Evolutionary conservation across 1,140 invertebrate species (phyloP).

Genomic region (Thaumatotibia leucotreta): DNA sequence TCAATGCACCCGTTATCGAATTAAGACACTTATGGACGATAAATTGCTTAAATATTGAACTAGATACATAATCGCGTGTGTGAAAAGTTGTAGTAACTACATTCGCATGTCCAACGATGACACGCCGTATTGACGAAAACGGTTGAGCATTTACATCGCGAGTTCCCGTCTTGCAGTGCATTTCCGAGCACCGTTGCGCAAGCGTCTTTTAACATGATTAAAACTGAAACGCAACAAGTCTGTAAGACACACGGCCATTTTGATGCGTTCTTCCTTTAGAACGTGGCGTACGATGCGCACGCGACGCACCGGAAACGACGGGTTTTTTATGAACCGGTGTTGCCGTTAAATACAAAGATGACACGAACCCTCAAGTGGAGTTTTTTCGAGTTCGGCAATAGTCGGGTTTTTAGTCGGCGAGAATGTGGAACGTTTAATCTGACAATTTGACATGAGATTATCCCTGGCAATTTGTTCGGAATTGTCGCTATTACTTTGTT

Average conservation of each 20-base stretch:
- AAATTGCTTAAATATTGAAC: background rate
- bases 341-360: slow-evolving; percentile 13
- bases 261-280: background rate
- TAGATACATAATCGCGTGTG: background rate
- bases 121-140: slow-evolving; percentile 23
- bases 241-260: background rate
- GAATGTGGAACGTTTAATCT: slow-evolving; percentile 1
- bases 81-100: slow-evolving; percentile 20
- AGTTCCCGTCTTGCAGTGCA: slow-evolving; percentile 28
- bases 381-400: background rate
- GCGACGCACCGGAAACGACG: slow-evolving; percentile 25
- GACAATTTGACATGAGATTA: background rate
- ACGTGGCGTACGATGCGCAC: background rate
- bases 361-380: background rate
- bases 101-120: slow-evolving; percentile 22
- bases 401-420: background rate
- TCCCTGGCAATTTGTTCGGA: background rate
- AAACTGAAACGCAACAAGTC: background rate
- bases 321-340: slow-evolving; percentile 14
- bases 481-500: background rate
- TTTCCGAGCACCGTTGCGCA: slow-evolving; percentile 32
- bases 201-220: background rate
- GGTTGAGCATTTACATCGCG: slow-evolving; percentile 20
- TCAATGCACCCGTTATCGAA: background rate
- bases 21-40: background rate